Evolutionary conservation across 92 coral and sea anemone genomes (phyloP), one percentile per base, ranked within the genome.

Genomic region (Zoanthus sociatus): DNA sequence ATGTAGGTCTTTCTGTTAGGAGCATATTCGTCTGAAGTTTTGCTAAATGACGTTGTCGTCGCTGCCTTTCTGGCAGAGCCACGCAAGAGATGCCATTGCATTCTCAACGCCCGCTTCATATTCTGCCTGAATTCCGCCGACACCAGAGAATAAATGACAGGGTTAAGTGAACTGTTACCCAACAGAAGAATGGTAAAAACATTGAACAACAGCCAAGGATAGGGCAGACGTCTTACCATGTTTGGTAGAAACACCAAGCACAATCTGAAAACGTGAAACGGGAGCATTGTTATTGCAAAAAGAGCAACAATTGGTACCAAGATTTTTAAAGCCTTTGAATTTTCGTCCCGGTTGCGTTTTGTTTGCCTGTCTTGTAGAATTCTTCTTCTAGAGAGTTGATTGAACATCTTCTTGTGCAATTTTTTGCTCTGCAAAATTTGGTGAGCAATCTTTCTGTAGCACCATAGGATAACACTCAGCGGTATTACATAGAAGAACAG

Each of bases 131-230:
- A 97, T 56, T 97, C 97, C 17, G 86, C 94, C 11, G 96, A 93
- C 45, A 97, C 99, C 69, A 97, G 71, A n/a, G 98, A 95, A 74
- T 97, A 97, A 12, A 97, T 97, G 46, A 97, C 91, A 7, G 99
- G 99, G 76, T 97, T 97, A 7, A 92, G 89, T 1, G 99, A 94
- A 53, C 95, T 93, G 84, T 97, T 97, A 9, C 95, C 91, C 74
- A 97, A 84, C 6, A 95, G 73, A 32, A 90, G 75, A 9, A 92
- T 73, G 6, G 90, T 90, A 77, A 92, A 93, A 10, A 90, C 84
- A 47, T 93, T 90, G 61, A 90, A 95, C 45, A 95, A 89, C 15
- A 94, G 89, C 92, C 97, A 91, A 67, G 93, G 93, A 78, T 93
- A 93, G 31, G 91, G 87, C 70, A 89, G 85, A 31, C 16, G 45